Evolutionary conservation across 2,888 invertebrate species (phyloP), one percentile per base, ranked within the genome.

Genomic region (Xylota segnis): DNA sequence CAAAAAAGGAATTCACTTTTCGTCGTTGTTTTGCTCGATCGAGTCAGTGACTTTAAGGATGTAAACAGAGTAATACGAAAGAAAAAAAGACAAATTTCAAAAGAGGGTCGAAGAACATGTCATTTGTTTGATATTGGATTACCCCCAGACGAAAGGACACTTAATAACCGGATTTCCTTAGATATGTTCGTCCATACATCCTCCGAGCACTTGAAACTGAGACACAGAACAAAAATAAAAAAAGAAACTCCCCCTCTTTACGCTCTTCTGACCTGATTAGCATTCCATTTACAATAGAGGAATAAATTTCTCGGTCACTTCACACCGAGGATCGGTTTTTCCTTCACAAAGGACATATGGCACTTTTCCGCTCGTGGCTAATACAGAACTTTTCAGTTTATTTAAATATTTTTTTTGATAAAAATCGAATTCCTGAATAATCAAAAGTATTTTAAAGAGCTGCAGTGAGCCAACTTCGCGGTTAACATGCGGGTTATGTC

Each of bases 281-380:
- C 37, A 63, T 70, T 70, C 52, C 16, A 43, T 43, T n/a, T n/a
- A 43, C 0, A n/a, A 45, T 43, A 3, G 27, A 52, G 18, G 84
- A 81, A 84, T 84, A 84, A 71, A 84, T 84, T 84, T 84, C 59
- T 76, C 81, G 84, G 84, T 76, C 65, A 76, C 75, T 84, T 79
- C 79, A 84, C 79, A 84, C 43, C 40, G 18, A 27, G 2, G 32
- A 66, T 56, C 43, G n/a, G 43, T 40, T 40, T 40, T 1, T 43
- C 14, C 6, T n/a, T 12, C 4, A 6, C 5, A 43, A 56, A 76
- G 65, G 84, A 84, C 84, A 84, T 81, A 84, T 81, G 84, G 75
- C 68, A 70, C 83, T 68, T 68, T 83, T 78, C 78, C 66, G 52
- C 75, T 81, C 82, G 70, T 82, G 76, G 56, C 63, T 45, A 74